These are phyloP conservation scores for Trichonephila clavipes DNA, from an alignment of 1,140 invertebrate genomes.

Conservation along the genomic window DNA sequence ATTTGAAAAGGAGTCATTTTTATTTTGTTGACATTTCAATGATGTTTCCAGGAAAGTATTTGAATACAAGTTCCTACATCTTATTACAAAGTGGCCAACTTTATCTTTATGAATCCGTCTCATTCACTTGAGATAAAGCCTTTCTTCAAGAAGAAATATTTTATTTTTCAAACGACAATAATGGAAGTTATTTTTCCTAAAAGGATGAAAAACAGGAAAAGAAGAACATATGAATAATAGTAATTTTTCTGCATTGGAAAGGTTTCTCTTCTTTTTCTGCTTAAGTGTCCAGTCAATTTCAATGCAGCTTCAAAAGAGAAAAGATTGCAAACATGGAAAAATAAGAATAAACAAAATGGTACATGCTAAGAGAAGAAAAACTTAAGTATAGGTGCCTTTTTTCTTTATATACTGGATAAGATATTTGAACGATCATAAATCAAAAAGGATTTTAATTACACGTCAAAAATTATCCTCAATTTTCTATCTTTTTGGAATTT, in stretches of 20 bases:
- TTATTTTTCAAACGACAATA: background rate
- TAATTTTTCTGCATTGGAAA: background rate
- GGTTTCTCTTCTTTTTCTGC: background rate
- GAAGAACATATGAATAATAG: background rate
- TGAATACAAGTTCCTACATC: background rate
- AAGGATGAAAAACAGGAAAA: background rate
- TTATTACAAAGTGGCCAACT: background rate
- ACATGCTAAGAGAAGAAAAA: background rate
- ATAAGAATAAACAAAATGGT: background rate
- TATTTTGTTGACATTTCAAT: background rate
- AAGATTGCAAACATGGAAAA: background rate
- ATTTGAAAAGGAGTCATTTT: too few relatives aligned
- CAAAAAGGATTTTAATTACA: constrained; percentile 33
- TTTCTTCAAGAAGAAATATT: background rate
- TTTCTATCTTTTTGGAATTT: too few relatives aligned
- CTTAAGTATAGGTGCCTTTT: background rate
- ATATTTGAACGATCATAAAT: constrained; percentile 22
- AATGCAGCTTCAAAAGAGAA: background rate
- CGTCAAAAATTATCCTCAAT: constrained; percentile 4
- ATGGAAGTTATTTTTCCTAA: background rate
- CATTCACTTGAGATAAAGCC: constrained; percentile 14
- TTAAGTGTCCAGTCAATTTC: constrained; percentile 30
- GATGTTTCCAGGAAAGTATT: background rate
- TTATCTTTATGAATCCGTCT: constrained; percentile 3
- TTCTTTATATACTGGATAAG: background rate